A percentile compares a stretch with the other conserved stretches of the same genome.
Conservation (phyloP, 2,797 vertebrate genomes). For the Amblyraja radiata region DNA sequence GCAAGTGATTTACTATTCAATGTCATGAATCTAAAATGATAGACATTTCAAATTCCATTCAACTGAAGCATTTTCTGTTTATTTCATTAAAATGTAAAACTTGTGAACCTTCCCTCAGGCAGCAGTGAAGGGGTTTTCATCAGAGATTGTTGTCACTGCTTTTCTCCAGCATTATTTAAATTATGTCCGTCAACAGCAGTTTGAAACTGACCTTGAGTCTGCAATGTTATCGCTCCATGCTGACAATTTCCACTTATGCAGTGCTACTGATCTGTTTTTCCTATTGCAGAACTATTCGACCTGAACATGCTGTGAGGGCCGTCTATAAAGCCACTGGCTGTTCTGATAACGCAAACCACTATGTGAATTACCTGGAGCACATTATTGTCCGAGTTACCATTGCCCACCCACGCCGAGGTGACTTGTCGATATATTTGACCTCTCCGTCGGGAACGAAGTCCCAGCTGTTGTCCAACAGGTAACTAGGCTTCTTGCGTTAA, state of each 20-base stretch:
- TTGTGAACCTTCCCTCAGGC: neutral
- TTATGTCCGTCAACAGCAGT: no score
- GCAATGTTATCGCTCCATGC: neutral
- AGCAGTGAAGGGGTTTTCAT: neutral
- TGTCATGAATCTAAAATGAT: no score
- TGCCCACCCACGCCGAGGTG: conserved; percentile 88
- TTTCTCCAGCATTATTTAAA: neutral
- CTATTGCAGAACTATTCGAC: conserved; percentile 81
- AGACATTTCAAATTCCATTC: neutral
- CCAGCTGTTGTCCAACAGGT: conserved; percentile 96
- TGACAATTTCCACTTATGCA: neutral
- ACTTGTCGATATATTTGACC: conserved; percentile 94
- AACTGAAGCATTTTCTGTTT: neutral
- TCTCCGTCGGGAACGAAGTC: conserved; percentile 97
- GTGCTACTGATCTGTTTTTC: neutral
- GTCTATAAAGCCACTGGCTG: conserved; percentile 97
- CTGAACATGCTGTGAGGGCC: conserved; percentile 84
- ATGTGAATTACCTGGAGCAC: conserved; percentile 93
- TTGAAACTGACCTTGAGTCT: neutral
- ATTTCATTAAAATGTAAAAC: neutral
- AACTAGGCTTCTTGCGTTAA: neutral
- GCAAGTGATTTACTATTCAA: neutral
- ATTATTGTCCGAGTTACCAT: conserved; percentile 93
- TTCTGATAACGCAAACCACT: conserved; percentile 83
- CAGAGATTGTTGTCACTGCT: no score